Evolutionary conservation across 2,113 vertebrate genomes (phyloP).

Genomic region (Apodemus speciosus): DNA sequence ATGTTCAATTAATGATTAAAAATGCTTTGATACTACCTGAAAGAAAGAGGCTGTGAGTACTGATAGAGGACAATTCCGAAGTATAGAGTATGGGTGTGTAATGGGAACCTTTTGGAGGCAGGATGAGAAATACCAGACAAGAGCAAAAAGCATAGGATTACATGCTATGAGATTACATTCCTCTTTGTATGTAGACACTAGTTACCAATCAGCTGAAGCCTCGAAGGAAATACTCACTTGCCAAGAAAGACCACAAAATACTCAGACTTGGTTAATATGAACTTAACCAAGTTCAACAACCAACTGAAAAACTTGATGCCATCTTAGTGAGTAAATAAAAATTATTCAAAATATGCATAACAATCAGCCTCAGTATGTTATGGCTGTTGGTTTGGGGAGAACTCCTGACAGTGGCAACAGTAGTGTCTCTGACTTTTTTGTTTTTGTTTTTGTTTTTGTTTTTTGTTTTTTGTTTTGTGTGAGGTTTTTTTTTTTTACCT

Average conservation of each 20-base stretch:
- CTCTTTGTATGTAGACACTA: neutral
- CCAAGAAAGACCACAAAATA: neutral
- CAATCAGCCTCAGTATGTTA: neutral
- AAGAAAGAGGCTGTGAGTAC: slow-evolving; percentile 63
- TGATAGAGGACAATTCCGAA: neutral
- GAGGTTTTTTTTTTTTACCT: neutral
- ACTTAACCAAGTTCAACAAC: neutral
- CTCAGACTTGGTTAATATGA: neutral
- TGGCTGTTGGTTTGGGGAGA: no score
- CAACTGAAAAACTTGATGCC: neutral
- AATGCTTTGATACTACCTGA: slow-evolving; percentile 63
- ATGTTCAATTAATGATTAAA: slow-evolving; percentile 70
- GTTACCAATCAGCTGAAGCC: neutral
- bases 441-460: no score
- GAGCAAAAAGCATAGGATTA: neutral
- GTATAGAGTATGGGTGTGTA: neutral
- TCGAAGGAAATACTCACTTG: neutral
- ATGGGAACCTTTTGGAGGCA: neutral
- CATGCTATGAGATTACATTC: neutral
- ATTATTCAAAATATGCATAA: slow-evolving; percentile 13
- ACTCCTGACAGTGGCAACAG: no score
- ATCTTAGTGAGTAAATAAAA: neutral
- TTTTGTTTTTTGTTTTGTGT: no score
- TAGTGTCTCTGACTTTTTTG: no score
- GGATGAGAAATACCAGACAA: neutral